These are phyloP conservation scores for Meghimatium bilineatum DNA, from an alignment of 2,888 invertebrate species.

Conservation along the genomic window DNA sequence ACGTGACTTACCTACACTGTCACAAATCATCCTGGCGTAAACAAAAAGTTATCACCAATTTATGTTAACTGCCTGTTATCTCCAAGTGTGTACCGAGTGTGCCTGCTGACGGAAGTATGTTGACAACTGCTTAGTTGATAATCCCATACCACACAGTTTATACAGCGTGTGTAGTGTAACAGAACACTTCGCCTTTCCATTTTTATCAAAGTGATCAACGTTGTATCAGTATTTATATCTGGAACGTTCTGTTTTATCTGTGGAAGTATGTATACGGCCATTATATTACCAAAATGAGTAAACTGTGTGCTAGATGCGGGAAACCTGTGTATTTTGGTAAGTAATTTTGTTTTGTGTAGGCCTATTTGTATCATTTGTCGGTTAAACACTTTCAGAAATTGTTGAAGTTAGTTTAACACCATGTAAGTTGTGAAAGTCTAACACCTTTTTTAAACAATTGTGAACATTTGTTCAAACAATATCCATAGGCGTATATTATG, in stretches of 20 bases:
- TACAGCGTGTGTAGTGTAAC: too few species aligned
- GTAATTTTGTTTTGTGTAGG: conserved; percentile 42
- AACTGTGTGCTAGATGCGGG: conserved; percentile 65
- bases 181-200: too few species aligned
- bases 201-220: too few species aligned
- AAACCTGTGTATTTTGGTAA: conserved; percentile 72
- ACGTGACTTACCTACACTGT: not conserved
- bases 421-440: too few species aligned
- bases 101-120: not conserved
- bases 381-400: not conserved
- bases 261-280: not conserved
- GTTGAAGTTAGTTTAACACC: too few species aligned
- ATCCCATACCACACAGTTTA: not conserved
- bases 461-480: too few species aligned
- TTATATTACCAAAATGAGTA: conserved; percentile 44
- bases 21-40: not conserved
- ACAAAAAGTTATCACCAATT: not conserved
- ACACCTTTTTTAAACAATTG: too few species aligned
- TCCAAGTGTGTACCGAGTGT: not conserved
- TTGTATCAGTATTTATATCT: not conserved
- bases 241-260: not conserved
- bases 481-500: too few species aligned
- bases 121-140: not conserved
- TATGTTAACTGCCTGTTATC: not conserved
- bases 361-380: not conserved